phyloP scores from a whole-genome alignment of 2,888 invertebrate species.

The Rotaria sp. region DNA sequence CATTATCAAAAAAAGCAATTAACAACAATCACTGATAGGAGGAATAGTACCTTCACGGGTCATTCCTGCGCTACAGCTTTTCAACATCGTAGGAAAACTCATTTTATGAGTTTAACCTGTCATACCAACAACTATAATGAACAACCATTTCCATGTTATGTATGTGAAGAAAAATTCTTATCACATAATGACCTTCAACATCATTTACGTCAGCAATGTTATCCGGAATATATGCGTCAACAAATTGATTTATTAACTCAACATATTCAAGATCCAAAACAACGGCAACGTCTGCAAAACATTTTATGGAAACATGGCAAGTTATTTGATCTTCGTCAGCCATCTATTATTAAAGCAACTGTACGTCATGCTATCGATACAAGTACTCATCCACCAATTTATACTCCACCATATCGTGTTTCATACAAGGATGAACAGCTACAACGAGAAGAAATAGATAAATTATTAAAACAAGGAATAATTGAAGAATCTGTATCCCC shows the following conservation, averaged over 20 bases:
- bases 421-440: not conserved
- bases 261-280: not conserved
- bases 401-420: not conserved
- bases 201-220: not conserved
- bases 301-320: not conserved
- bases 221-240: not conserved
- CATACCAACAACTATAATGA: not conserved
- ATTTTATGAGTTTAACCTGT: not conserved
- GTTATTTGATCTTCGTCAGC: not conserved
- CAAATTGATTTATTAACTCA: not conserved
- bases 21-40: not conserved
- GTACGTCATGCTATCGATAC: not conserved
- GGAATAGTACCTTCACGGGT: not conserved
- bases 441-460: conserved; percentile 41
- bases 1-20: no score
- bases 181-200: not conserved
- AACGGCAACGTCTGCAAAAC: not conserved
- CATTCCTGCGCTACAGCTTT: not conserved
- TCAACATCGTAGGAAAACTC: not conserved
- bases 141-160: not conserved
- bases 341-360: not conserved
- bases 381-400: not conserved
- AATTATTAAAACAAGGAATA: conserved; percentile 32
- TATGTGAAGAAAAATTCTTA: not conserved
- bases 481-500: conserved; percentile 38